These are phyloP conservation scores for Scomber japonicus DNA, from an alignment of 2,113 vertebrate species.

Conservation along the genomic window DNA sequence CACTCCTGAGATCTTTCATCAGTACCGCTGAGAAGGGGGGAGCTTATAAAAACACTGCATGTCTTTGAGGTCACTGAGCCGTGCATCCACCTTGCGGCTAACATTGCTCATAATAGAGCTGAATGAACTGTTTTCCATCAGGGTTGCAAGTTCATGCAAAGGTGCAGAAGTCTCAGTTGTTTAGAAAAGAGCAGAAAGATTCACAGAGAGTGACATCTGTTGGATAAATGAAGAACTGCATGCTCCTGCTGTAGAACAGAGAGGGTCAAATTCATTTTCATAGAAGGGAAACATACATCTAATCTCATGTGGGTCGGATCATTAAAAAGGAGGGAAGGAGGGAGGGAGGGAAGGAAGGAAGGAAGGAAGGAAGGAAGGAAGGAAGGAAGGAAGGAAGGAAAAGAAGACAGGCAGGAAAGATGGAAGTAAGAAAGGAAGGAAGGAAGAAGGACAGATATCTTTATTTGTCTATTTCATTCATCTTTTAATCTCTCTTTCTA, in stretches of 20 bases:
- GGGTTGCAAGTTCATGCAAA: conserved; percentile 5
- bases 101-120: not conserved
- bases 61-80: not conserved
- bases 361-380: no score
- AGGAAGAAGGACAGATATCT: no score
- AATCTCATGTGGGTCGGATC: no score
- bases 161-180: not conserved
- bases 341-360: no score
- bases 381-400: no score
- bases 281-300: no score
- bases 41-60: not conserved
- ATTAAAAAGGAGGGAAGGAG: no score
- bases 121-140: not conserved
- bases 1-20: conserved; percentile 44
- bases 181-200: not conserved
- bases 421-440: no score
- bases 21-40: not conserved
- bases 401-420: no score
- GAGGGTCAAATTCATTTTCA: no score
- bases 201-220: conserved; percentile 52
- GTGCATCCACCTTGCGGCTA: not conserved
- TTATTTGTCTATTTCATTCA: no score
- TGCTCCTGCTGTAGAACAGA: not conserved
- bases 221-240: conserved; percentile 39
- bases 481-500: no score